Base-by-base conservation (phyloP, 2,797 vertebrate species). In the Clarias pachynema region DNA sequence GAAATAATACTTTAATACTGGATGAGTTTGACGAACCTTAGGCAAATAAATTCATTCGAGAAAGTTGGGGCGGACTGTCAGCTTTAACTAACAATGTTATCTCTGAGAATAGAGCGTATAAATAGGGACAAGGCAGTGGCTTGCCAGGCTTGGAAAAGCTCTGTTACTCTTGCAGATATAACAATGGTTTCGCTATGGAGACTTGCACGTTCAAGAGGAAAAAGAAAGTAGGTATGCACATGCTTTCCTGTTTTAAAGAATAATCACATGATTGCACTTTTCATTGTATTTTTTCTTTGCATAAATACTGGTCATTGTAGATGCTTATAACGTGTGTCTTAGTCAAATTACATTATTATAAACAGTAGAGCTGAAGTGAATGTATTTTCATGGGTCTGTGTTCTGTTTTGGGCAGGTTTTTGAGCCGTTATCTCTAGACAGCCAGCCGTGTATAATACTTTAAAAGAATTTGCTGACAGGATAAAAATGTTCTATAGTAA, bases 151-250 rank as follows among this genome's bases (percentile, higher is more conserved):
- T 80, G 57, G 59, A 82, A 83, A 88, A 91, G 90, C 74, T 81
- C 83, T 89, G 86, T 91, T 62, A 82, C 87, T 84, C 89, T 81
- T 26, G 85, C 89, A 88, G 84, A 87, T 82, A 89, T 90, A 90
- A 92, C 89, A 89, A 92, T 95, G 94, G 91, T 89, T 90, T 89
- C 31, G 87, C 86, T 89, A 96, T 96, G 95, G 95, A 96, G 86
- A 84, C 93, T 68, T 93, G 93, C 80, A 87, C 92, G 22, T 94
- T 91, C 82, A 94, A 93, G 91, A 94, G 91, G 90, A 95, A 91
- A 93, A 95, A 93, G 91, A 92, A 94, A 91, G 91, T 93, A 94
- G 95, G 95, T 96, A 95, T 66, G 94, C 93, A 84, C 40, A 69
- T 40, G 70, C 84, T 91, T 74, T 81, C 86, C 84, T 90, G 75